Evolutionary conservation across 2,113 vertebrate genomes (phyloP).

Genomic region (Grammomys surdaster): DNA sequence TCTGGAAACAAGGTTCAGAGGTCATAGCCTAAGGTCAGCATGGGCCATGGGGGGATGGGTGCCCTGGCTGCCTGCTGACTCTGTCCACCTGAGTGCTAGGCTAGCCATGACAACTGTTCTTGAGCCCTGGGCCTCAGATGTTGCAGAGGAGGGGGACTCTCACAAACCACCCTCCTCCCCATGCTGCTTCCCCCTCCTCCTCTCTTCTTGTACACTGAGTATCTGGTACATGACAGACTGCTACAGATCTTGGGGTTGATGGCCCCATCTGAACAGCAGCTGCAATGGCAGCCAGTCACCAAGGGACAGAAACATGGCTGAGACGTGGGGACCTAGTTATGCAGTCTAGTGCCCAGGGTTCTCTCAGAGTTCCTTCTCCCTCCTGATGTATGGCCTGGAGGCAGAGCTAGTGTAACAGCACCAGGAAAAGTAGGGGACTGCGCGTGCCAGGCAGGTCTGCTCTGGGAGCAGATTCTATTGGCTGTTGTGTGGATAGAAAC

Average conservation of each 20-base stretch:
- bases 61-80: neutral
- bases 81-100: neutral
- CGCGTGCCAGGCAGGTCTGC: no score
- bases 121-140: accelerated
- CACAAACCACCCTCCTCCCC: neutral
- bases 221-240: neutral
- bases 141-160: no score
- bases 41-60: neutral
- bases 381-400: neutral
- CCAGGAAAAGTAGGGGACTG: neutral
- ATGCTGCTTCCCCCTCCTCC: accelerated
- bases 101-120: neutral
- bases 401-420: neutral
- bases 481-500: neutral
- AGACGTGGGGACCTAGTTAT: neutral
- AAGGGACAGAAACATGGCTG: neutral
- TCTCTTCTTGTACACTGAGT: neutral
- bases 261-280: neutral
- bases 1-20: neutral
- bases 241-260: neutral
- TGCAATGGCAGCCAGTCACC: accelerated
- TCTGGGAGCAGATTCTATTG: neutral
- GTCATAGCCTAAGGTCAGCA: neutral
- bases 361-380: no score
- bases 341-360: no score